Evolutionary conservation across 2,888 invertebrate genomes (phyloP).

Genomic region (Chymomyza procnemis): DNA sequence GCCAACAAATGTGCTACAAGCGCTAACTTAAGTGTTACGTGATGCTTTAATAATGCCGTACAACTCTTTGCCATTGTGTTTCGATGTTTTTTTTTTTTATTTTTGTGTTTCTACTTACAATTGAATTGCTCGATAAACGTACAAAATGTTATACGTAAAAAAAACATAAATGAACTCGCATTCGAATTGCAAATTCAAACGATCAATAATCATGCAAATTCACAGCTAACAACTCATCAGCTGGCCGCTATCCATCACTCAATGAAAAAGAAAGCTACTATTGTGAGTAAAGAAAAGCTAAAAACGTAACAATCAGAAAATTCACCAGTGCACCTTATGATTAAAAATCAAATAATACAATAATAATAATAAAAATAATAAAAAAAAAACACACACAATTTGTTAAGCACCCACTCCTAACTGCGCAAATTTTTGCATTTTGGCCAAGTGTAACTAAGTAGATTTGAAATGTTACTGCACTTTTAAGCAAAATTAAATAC

Average conservation of each 20-base stretch:
- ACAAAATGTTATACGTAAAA: not conserved
- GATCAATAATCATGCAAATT: slow-evolving; percentile 77
- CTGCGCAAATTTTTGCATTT: not conserved
- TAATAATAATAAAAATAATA: slow-evolving; percentile 1
- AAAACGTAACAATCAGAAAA: slow-evolving; percentile 30
- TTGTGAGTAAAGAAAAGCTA: slow-evolving; percentile 80
- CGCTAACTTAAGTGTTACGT: slow-evolving; percentile 2
- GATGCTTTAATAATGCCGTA: slow-evolving; percentile 2
- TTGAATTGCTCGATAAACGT: slow-evolving; percentile 38
- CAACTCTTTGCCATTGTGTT: slow-evolving; percentile 33
- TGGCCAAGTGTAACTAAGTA: not conserved
- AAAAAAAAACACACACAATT: not conserved
- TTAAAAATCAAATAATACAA: too few species aligned
- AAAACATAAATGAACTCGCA: slow-evolving; percentile 3
- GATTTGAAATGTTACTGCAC: not conserved
- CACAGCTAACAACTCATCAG: slow-evolving; percentile 81
- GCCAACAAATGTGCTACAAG: not conserved
- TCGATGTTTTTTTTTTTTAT: too few species aligned
- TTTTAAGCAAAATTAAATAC: not conserved
- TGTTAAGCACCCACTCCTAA: not conserved
- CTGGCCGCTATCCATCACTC: slow-evolving; percentile 80
- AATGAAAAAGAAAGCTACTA: slow-evolving; percentile 81
- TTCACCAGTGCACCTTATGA: slow-evolving; percentile 26
- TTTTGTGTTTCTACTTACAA: slow-evolving; percentile 13
- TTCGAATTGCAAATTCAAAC: slow-evolving; percentile 29